Conservation (phyloP, 2,888 invertebrate species). For the Ephialtes manifestator region DNA sequence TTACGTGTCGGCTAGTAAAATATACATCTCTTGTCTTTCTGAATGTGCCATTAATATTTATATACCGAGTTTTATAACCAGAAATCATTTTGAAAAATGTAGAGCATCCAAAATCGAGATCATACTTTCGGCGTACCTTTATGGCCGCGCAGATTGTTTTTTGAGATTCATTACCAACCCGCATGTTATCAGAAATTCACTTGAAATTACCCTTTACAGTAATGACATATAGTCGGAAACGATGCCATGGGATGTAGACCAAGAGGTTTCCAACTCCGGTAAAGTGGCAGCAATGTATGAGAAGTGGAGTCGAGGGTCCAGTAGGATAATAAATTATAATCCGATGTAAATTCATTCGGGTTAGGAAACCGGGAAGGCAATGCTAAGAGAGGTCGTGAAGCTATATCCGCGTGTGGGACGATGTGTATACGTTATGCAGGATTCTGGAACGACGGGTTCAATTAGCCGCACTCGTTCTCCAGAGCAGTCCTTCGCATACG, state of each 20-base stretch:
- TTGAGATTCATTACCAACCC: neutral
- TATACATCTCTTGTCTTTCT: too few relatives aligned
- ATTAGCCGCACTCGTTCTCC: slow-evolving; percentile 58
- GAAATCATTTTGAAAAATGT: neutral
- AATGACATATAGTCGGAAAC: neutral
- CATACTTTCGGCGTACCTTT: neutral
- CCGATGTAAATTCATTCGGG: slow-evolving; percentile 64
- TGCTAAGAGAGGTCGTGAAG: slow-evolving; percentile 43
- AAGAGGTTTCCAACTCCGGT: neutral
- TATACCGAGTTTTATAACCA: neutral
- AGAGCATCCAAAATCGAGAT: neutral
- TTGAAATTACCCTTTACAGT: neutral
- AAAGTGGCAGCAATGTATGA: neutral
- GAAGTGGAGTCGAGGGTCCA: slow-evolving; percentile 16
- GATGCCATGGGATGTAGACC: neutral
- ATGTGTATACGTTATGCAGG: slow-evolving; percentile 23
- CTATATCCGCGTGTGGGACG: slow-evolving; percentile 44
- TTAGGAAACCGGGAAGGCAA: slow-evolving; percentile 27
- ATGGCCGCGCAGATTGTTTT: neutral
- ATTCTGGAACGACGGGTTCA: slow-evolving; percentile 57
- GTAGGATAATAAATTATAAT: slow-evolving; percentile 61
- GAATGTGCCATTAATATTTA: neutral
- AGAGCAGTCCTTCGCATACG: slow-evolving; percentile 29
- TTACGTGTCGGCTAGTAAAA: too few relatives aligned
- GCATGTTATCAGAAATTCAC: neutral